These are phyloP conservation scores for Perizoma flavofasciatum DNA, from an alignment of 2,888 invertebrate genomes.

Conservation along the genomic window DNA sequence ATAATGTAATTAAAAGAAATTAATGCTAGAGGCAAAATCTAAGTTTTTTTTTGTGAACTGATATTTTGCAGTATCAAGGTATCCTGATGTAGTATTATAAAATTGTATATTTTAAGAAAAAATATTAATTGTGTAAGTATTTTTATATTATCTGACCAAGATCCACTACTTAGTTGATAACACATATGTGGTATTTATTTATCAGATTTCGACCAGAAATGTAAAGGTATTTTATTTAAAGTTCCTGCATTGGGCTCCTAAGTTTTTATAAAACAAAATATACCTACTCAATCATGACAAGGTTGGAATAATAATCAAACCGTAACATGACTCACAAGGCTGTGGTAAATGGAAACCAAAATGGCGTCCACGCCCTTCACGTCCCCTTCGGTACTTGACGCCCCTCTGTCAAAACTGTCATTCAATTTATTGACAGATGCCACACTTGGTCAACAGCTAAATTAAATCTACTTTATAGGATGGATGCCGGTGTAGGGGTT, in stretches of 20 bases:
- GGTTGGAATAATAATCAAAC: not conserved
- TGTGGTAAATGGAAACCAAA: constrained; percentile 44
- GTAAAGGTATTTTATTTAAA: not conserved
- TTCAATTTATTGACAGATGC: constrained; percentile 49
- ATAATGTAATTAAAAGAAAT: no score
- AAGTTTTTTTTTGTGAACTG: no score
- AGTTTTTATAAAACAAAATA: not conserved
- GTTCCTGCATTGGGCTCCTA: not conserved
- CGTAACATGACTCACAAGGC: constrained; percentile 20
- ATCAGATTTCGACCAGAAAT: no score
- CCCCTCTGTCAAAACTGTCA: constrained; percentile 62
- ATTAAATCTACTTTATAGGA: constrained; percentile 12
- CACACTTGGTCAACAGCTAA: constrained; percentile 28
- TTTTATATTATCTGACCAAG: no score
- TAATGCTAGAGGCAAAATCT: no score
- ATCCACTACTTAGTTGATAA: no score
- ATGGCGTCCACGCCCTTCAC: constrained; percentile 55
- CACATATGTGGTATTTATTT: no score
- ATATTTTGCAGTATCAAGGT: no score
- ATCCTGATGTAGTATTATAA: no score
- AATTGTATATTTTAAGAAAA: no score
- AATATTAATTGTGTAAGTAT: no score
- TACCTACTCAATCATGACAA: not conserved
- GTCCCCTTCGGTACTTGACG: constrained; percentile 47
- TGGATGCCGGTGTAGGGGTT: not conserved